Evolutionary conservation across 2,888 invertebrate genomes (phyloP).

Genomic region (Rugalucina vietnamica): DNA sequence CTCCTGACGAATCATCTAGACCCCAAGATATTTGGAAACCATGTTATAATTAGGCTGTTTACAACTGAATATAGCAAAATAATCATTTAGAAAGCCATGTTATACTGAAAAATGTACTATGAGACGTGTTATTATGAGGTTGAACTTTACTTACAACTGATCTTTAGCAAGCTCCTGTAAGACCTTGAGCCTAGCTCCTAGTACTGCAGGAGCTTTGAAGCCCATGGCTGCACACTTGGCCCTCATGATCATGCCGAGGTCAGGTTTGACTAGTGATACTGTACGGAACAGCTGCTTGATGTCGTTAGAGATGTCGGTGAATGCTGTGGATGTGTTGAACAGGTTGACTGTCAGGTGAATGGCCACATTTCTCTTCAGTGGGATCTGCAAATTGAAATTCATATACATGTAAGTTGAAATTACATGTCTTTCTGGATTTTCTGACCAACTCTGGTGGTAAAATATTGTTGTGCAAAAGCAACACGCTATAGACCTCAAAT

Average conservation of each 20-base stretch:
- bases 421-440: background rate
- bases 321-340: constrained; percentile 56
- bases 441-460: too few relatives aligned
- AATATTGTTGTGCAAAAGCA: too few relatives aligned
- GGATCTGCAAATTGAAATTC: constrained; percentile 66
- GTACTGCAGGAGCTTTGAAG: constrained; percentile 80
- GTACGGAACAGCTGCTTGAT: constrained; percentile 80
- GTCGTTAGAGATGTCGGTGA: constrained; percentile 73
- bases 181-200: constrained; percentile 80
- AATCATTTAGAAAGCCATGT: too few relatives aligned
- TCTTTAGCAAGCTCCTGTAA: constrained; percentile 81
- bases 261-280: constrained; percentile 81
- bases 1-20: too few relatives aligned
- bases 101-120: too few relatives aligned
- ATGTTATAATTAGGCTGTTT: too few relatives aligned
- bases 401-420: background rate
- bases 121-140: too few relatives aligned
- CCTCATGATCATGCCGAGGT: constrained; percentile 78
- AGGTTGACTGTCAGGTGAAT: constrained; percentile 79
- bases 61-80: too few relatives aligned
- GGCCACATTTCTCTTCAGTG: constrained; percentile 71
- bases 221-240: constrained; percentile 82
- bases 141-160: constrained; percentile 81
- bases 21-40: too few relatives aligned
- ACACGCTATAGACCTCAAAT: too few relatives aligned